Base-by-base conservation (phyloP, 2,888 invertebrate species). In the Thera britannica region DNA sequence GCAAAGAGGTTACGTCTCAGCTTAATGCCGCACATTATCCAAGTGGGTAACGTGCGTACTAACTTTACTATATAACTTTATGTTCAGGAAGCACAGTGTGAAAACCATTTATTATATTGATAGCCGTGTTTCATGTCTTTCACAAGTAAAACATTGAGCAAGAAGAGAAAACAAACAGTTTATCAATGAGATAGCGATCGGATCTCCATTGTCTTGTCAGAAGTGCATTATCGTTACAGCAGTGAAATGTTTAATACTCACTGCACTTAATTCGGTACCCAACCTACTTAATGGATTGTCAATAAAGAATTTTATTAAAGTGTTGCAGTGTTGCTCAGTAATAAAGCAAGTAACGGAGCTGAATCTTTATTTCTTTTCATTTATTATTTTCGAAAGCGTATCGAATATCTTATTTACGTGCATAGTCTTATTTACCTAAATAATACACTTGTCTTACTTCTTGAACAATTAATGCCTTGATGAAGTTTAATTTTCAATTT, bases 151-250 rank as follows among this genome's bases (percentile, higher is more conserved):
- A 62, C 44, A 62, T 65, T 62, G 65, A 65, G 58, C 56, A 65
- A 62, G 62, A 67, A 59, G 52, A 69, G 51, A 58, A 65, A 70
- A 61, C 54, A 61, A 61, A 62, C 65, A 67, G 63, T 57, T 68
- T 34, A 69, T 74, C 66, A 69, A 74, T 70, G 66, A 69, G 65
- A 66, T 67, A 65, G 62, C 60, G 66, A 71, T 58, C 69, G 62
- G 46, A 68, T 60, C 67, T 44, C 72, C 67, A 74, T 74, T 74
- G 74, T 74, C 65, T 71, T 69, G 72, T 72, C 74, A 65, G 63
- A 57, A 64, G 55, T 57, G 62, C 59, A 68, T 68, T 72, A 67
- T 61, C 70, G 67, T 62, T 54, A 63, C 65, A 61, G 58, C 62
- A 69, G 23, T 62, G 69, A 67, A 66, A 64, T 67, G 66, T 61